These are phyloP conservation scores for Gila orcuttii DNA, from an alignment of 2,113 vertebrate species.

Conservation along the genomic window DNA sequence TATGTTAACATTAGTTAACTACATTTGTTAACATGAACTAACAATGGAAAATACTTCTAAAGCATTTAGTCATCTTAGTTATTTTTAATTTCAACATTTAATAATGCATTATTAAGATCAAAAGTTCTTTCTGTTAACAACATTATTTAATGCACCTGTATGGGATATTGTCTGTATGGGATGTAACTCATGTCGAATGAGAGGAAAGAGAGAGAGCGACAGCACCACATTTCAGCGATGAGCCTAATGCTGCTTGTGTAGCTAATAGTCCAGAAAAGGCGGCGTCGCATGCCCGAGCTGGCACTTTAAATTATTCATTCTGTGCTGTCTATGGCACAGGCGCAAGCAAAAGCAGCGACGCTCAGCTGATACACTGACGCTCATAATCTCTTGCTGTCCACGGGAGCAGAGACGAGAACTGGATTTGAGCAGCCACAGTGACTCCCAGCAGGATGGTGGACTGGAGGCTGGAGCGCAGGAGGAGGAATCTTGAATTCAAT, in stretches of 20 bases:
- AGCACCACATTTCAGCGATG: conserved; percentile 61
- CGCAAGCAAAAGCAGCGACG: conserved; percentile 41
- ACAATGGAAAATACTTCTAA: too few species aligned
- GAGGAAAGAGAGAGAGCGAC: conserved; percentile 50
- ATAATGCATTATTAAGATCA: too few species aligned
- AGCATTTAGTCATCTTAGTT: too few species aligned
- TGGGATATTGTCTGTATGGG: background rate
- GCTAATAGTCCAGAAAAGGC: conserved; percentile 75
- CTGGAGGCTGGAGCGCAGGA: conserved; percentile 48
- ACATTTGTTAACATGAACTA: too few species aligned
- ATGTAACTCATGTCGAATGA: conserved; percentile 22
- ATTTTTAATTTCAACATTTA: too few species aligned
- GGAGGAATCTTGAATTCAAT: conserved; percentile 54
- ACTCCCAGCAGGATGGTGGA: conserved; percentile 25
- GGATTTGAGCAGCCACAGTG: conserved; percentile 51
- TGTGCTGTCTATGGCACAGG: conserved; percentile 62
- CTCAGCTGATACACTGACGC: conserved; percentile 56
- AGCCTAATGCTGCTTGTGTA: conserved; percentile 77
- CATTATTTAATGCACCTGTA: too few species aligned
- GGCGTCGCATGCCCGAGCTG: conserved; percentile 63
- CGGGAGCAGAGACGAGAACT: conserved; percentile 45
- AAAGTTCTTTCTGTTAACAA: too few species aligned
- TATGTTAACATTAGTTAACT: too few species aligned
- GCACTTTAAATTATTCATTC: conserved; percentile 71
- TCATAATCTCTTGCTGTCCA: conserved; percentile 59